These are phyloP conservation scores for Anthonomus grandis DNA, from an alignment of 1,140 invertebrate species.

Conservation along the genomic window DNA sequence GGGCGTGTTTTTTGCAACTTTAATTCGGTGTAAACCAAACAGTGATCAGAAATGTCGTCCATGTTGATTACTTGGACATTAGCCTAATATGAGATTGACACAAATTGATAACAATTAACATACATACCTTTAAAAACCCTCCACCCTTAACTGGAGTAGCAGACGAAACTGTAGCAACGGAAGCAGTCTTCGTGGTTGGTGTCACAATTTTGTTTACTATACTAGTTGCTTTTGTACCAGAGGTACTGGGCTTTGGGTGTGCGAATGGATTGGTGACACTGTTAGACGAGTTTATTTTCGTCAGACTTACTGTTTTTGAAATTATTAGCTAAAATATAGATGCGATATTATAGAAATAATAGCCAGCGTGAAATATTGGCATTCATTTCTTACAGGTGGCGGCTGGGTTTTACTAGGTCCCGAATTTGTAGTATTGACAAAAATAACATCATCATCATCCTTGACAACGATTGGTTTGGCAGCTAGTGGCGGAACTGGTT, in stretches of 20 bases:
- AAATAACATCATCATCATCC: slow-evolving; percentile 42
- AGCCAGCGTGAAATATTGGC: no score
- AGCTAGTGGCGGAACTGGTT: slow-evolving; percentile 2
- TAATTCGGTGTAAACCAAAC: no score
- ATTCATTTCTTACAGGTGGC: slow-evolving; percentile 8
- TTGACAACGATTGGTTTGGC: slow-evolving; percentile 18
- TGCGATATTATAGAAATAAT: no score
- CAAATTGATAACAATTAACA: no score
- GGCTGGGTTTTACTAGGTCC: not conserved
- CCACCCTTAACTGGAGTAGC: not conserved
- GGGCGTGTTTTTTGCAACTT: no score
- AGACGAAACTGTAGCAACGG: not conserved
- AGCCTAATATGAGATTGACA: no score
- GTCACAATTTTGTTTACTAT: no score
- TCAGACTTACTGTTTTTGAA: slow-evolving; percentile 8
- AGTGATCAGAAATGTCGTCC: no score
- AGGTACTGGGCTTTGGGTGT: slow-evolving; percentile 1
- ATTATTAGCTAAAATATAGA: no score
- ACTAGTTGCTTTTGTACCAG: not conserved
- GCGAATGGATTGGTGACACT: not conserved
- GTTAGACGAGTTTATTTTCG: not conserved
- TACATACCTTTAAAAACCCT: slow-evolving; percentile 19
- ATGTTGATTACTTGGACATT: no score
- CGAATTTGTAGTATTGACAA: slow-evolving; percentile 28
- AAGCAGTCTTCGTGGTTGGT: not conserved